Conservation (phyloP, 2,797 vertebrate genomes). For the Anguilla marmorata region DNA sequence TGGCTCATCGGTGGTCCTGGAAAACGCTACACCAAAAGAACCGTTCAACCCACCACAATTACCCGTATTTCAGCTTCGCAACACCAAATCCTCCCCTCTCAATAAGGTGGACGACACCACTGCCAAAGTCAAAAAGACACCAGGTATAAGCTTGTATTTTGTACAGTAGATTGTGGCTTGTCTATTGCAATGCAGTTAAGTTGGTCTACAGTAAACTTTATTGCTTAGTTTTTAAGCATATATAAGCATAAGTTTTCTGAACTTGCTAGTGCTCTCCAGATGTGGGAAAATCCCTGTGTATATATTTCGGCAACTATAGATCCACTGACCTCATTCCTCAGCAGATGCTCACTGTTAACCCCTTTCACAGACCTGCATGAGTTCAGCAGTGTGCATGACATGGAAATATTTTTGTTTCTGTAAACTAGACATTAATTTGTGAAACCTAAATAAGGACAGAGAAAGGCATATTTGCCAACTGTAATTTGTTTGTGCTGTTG, state of each 20-base stretch:
- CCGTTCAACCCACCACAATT: constrained; percentile 44
- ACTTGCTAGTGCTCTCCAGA: not conserved
- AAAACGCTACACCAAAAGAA: constrained; percentile 41
- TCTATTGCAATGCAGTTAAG: not conserved
- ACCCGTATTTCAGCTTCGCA: not conserved
- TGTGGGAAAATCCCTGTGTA: not conserved
- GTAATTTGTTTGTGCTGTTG: not conserved
- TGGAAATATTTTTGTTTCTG: not conserved
- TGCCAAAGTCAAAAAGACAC: constrained; percentile 53
- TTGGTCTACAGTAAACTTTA: not conserved
- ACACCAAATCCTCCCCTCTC: constrained; percentile 55
- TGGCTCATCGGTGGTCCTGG: constrained; percentile 56
- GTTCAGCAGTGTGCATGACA: not conserved
- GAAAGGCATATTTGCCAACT: not conserved
- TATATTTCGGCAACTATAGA: not conserved
- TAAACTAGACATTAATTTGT: not conserved
- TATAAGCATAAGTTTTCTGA: not conserved
- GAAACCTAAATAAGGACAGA: not conserved
- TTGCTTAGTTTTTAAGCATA: not conserved
- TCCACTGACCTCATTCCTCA: constrained; percentile 4
- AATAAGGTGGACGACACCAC: constrained; percentile 61
- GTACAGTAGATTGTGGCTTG: not conserved
- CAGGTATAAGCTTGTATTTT: constrained; percentile 43
- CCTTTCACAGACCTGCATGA: not conserved
- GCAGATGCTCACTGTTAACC: not conserved